Evolutionary conservation across 2,888 invertebrate genomes (phyloP), one percentile per base, ranked within the genome.

Genomic region (Clistopyga incitator): DNA sequence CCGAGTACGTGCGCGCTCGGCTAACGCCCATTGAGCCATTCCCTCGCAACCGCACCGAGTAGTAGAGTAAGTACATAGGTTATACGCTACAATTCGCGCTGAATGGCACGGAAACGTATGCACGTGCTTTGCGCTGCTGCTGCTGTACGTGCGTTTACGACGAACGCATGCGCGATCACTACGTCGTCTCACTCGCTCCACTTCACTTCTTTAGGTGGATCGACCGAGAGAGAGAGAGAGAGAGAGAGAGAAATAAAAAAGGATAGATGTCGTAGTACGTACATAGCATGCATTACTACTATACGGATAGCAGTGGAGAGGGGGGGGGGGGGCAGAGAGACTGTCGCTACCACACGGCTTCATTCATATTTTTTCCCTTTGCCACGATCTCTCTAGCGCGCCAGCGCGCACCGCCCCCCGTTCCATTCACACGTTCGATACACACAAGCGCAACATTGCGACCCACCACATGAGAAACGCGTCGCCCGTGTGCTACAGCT

Each of bases 291-390:
- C 38, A 61, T 61, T 34, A 34, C 61, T 61, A n/a, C 45, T 45
- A 29, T 47, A 18, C 13, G 45, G 29, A 45, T 38, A n/a, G 18
- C 45, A 29, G 20, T 0, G 3, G 64, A 4, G 47, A 1, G 42
- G 42, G 3, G 52, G 6, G 0, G 56, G 10, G 42, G 56, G 6
- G 11, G 6, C 29, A 6, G 78, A 20, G 34, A 18, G 85, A 86
- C 86, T 86, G 85, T 87, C 86, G 85, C 87, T 87, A 86, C 87
- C 88, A 85, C 88, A 85, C 87, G 86, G 72, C 82, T 89, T 87
- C 89, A 89, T 89, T 89, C 89, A 89, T 89, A 89, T 88, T 88
- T 89, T 78, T 64, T 88, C 88, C 79, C 84, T 85, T 86, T 87
- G 81, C 86, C 84, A 80, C 85, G 85, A 74, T 78, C 70, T 82